Evolutionary conservation across 23 tunicate species (phyloP).

Genomic region (Corella eumyota): DNA sequence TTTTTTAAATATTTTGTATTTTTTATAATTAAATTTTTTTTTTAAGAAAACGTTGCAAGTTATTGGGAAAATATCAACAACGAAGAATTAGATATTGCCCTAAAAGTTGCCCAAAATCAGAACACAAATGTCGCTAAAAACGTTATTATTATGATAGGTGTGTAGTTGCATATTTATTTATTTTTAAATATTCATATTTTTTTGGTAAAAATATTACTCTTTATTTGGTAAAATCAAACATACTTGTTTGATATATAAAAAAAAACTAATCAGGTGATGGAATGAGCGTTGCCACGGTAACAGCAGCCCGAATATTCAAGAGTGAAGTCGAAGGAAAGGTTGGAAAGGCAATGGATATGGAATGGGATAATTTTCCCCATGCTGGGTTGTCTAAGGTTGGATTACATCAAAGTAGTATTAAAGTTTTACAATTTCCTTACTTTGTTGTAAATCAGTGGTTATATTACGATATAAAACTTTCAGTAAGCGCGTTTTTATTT

Average conservation of each 20-base stretch:
- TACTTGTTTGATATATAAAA: too few relatives aligned
- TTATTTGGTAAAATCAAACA: too few relatives aligned
- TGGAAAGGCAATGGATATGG: conserved; percentile 50
- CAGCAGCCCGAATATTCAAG: conserved; percentile 83
- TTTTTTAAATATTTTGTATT: too few relatives aligned
- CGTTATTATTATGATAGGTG: conserved; percentile 55
- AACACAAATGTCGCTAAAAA: conserved; percentile 69
- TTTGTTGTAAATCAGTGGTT: neutral
- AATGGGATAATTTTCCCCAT: conserved; percentile 59
- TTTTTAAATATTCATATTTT: too few relatives aligned
- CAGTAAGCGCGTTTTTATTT: too few relatives aligned
- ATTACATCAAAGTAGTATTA: too few relatives aligned
- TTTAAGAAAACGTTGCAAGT: conserved; percentile 5
- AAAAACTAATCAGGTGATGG: conserved; percentile 40
- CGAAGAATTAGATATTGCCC: conserved; percentile 16
- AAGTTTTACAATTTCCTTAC: too few relatives aligned
- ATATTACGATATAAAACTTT: too few relatives aligned
- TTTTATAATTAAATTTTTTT: too few relatives aligned
- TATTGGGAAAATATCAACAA: conserved; percentile 25
- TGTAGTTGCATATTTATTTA: too few relatives aligned
- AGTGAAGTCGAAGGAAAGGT: conserved; percentile 44
- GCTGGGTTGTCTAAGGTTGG: conserved; percentile 49
- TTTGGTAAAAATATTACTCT: too few relatives aligned
- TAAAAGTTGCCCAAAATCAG: conserved; percentile 8
- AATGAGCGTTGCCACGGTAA: conserved; percentile 63